Evolutionary conservation across 1,140 invertebrate species (phyloP), one percentile per base, ranked within the genome.

Genomic region (Oreohelix idahoensis): DNA sequence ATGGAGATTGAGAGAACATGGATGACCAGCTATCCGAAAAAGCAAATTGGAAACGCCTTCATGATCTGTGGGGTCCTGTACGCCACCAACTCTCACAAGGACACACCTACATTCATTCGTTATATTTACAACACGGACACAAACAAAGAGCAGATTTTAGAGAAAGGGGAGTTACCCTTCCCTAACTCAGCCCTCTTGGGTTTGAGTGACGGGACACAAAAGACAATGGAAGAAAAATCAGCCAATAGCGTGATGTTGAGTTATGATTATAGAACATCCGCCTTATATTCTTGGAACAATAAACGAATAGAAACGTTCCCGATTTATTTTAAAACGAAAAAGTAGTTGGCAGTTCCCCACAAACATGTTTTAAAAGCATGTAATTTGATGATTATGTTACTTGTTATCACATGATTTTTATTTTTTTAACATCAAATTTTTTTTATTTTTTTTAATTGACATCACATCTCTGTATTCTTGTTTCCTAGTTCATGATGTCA

Each of bases 21-120:
- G 89, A 77, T 86, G 45, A 91, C 90, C 0, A 86, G 86, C 38
- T 89, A 88, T 23, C 83, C 87, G 15, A 90, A 90, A 73, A 86
- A 83, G 39, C 51, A 84, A 26, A 87, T 90, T 0, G 87, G 89
- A 15, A 90, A 91, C 77, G 84, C 88, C 0, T 91, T 91, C 81
- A 89, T 91, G 85, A 88, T 90, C 23, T 91, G 90, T 84, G 90
- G 89, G 2, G 78, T 89, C 4, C 71, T 91, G n/a, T 91, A 91
- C 69, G 88, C 87, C 38, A 87, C 86, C 15, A 85, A 90, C 69
- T 89, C 90, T 0, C 88, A 85, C 77, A 80, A 86, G 35, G 86
- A 89, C 49, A 84, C 85, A 29, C 89, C 89, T 0, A 89, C 88
- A 15, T 90, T 83, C 79, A 86, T 91, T 36, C 87, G 86, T 35